Evolutionary conservation across 2,888 invertebrate genomes (phyloP).

Genomic region (Zeuzera pyrina): DNA sequence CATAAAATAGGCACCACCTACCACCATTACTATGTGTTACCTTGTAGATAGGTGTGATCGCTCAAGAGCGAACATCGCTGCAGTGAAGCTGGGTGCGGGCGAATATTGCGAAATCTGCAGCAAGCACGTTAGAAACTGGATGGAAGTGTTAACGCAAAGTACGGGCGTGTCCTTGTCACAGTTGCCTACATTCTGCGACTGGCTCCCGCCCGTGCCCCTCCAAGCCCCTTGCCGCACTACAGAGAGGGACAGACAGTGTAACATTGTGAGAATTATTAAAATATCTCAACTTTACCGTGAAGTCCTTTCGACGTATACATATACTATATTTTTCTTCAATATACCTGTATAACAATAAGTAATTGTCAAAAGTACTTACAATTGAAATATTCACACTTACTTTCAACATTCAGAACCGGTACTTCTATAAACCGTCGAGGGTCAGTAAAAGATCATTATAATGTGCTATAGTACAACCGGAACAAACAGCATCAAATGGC

Average conservation of each 20-base stretch:
- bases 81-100: constrained; percentile 45
- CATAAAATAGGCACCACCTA: no score
- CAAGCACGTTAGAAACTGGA: constrained; percentile 70
- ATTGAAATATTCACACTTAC: background rate
- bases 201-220: constrained; percentile 43
- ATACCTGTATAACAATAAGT: no score
- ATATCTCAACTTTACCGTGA: no score
- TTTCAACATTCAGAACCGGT: background rate
- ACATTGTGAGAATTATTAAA: constrained; percentile 48
- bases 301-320: no score
- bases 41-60: constrained; percentile 37
- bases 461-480: constrained; percentile 49
- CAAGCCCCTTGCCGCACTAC: constrained; percentile 30
- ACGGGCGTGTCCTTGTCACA: constrained; percentile 73
- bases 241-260: constrained; percentile 61
- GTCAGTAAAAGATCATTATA: constrained; percentile 19
- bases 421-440: no score
- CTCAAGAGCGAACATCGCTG: constrained; percentile 47
- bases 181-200: constrained; percentile 70
- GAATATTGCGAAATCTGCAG: constrained; percentile 58
- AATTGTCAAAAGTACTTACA: no score
- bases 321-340: no score
- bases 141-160: constrained; percentile 68
- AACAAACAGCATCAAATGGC: constrained; percentile 53
- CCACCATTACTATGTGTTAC: no score